These are phyloP conservation scores for Arothron firmamentum DNA, from an alignment of 2,113 vertebrate genomes.

Conservation along the genomic window DNA sequence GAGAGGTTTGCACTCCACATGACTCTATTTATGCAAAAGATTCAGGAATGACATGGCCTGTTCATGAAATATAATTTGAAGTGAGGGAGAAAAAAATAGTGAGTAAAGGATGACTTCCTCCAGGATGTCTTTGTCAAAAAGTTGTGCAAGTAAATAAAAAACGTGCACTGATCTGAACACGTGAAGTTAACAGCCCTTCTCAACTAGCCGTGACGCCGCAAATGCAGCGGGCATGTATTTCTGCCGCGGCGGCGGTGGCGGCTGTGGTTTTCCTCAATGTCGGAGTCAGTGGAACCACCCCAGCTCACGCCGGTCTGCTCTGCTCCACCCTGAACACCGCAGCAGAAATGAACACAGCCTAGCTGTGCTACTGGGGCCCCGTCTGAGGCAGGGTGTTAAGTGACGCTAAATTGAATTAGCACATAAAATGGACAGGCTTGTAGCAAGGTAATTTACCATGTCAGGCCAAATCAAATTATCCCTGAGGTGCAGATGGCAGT, in stretches of 20 bases:
- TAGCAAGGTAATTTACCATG: constrained; percentile 59
- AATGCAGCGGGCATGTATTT: constrained; percentile 38
- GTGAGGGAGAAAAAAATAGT: constrained; percentile 19
- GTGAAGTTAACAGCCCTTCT: constrained; percentile 4
- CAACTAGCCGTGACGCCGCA: constrained; percentile 14
- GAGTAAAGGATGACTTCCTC: background rate
- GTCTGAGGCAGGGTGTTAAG: constrained; percentile 46
- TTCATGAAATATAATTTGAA: constrained; percentile 38
- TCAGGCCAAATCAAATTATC: constrained; percentile 63
- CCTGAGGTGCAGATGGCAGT: constrained; percentile 62
- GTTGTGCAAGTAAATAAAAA: background rate
- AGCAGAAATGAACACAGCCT: constrained; percentile 2
- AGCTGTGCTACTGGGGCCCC: constrained; percentile 16
- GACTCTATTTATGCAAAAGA: constrained; percentile 14
- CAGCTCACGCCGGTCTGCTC: background rate
- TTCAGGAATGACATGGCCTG: constrained; percentile 15
- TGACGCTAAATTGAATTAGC: constrained; percentile 59
- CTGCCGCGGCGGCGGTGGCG: background rate
- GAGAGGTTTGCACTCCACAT: constrained; percentile 1
- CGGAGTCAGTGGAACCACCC: constrained; percentile 18
- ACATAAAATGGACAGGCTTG: constrained; percentile 58
- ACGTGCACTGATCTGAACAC: constrained; percentile 6
- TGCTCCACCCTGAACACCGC: constrained; percentile 1
- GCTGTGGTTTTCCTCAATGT: constrained; percentile 5
- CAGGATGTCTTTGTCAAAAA: constrained; percentile 1